Evolutionary conservation across 2,113 vertebrate genomes (phyloP), one percentile per base, ranked within the genome.

Genomic region (Panurus biarmicus): DNA sequence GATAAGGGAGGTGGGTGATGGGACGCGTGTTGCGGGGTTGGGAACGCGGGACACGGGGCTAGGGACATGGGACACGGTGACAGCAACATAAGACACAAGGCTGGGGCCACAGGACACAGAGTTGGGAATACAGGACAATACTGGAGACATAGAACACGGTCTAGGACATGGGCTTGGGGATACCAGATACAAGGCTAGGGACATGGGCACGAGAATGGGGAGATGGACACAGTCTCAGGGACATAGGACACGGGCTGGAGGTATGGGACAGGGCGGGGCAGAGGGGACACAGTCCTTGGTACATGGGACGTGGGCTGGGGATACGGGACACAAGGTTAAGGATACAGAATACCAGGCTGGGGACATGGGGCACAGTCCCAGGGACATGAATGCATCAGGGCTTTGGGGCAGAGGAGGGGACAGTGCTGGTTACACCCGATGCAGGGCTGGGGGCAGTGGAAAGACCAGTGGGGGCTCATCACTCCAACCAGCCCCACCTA

Each of bases 91-190:
- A 18, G 25, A 8, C 42, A 31, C 24, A 3, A 58, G 28, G 19
- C 14, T 14, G 48, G 45, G n/a, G 26, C 2, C 47, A 4, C 5
- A 6, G 11, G 29, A 8, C 20, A 7, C 8, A 3, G 33, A 14
- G 50, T 2, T 40, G 6, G 28, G 42, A 40, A 23, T 24, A 15
- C 23, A 24, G 67, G 54, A 25, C 60, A 4, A 1, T 47, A 6
- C 14, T 26, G 24, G 47, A 44, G 35, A 6, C 11, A 2, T 0
- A 8, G 66, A 57, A 24, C 2, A 8, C 11, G 8, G 31, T 16
- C 18, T 21, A 14, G 51, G 51, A 26, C 38, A 2, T 7, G 14
- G 23, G 18, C 16, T 0, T 35, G 17, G 61, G 13, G 15, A 16
- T 10, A 28, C 22, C 13, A 29, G 20, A 11, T 33, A 14, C 33